A percentile compares a stretch with the other conserved stretches of the same genome.
These are phyloP conservation scores for Manacus vitellinus DNA, from an alignment of 2,113 vertebrate species.

Conservation along the genomic window DNA sequence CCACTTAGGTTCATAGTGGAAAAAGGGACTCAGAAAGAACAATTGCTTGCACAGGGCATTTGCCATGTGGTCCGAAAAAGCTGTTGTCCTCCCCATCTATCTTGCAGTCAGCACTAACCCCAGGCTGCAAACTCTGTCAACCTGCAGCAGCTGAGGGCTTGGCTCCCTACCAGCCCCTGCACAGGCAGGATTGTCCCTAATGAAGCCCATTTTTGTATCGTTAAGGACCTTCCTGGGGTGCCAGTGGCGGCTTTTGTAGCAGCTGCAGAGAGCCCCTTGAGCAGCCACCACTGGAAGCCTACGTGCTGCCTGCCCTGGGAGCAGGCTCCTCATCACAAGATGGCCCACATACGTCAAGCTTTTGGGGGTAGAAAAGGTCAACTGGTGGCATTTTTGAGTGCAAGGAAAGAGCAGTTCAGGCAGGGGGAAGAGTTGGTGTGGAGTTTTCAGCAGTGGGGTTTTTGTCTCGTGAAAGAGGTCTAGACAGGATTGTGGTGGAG, in stretches of 20 bases:
- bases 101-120: not conserved
- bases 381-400: rapidly evolving
- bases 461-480: not conserved
- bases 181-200: not conserved
- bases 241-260: rapidly evolving
- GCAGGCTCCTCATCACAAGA: not conserved
- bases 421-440: not conserved
- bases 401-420: not conserved
- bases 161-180: not conserved
- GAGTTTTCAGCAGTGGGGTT: not conserved
- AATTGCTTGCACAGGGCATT: not conserved
- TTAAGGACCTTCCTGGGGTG: not conserved
- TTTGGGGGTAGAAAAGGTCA: rapidly evolving
- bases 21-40: not conserved
- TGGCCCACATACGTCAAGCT: not conserved
- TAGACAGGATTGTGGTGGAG: not conserved
- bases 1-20: not conserved
- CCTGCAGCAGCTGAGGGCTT: rapidly evolving
- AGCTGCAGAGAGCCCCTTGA: not conserved
- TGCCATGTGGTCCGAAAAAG: not conserved
- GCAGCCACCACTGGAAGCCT: not conserved
- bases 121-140: not conserved
- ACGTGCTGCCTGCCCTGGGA: rapidly evolving
- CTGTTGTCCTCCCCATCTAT: not conserved
- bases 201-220: rapidly evolving